These are phyloP conservation scores for Amblyjoppa proteus DNA, from an alignment of 2,888 invertebrate species.

Conservation along the genomic window DNA sequence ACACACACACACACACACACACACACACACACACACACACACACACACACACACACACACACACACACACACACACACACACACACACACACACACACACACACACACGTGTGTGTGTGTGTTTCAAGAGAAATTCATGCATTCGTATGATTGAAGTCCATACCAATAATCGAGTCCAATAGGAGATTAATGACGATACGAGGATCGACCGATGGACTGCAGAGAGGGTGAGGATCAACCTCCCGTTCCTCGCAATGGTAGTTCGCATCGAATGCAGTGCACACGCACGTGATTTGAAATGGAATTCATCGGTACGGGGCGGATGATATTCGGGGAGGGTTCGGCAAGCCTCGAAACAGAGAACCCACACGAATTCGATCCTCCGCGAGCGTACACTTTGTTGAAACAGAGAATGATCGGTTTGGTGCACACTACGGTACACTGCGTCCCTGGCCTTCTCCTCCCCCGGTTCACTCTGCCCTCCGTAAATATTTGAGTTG, in stretches of 20 bases:
- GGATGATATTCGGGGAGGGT: slow-evolving; percentile 28
- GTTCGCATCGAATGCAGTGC: slow-evolving; percentile 25
- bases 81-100: not conserved
- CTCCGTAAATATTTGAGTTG: slow-evolving; percentile 66
- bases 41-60: too few relatives aligned
- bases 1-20: too few relatives aligned
- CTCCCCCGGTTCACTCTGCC: slow-evolving; percentile 1
- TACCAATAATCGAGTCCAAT: slow-evolving; percentile 60
- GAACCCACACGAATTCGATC: slow-evolving; percentile 53
- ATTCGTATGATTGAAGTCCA: slow-evolving; percentile 18
- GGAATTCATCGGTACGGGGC: slow-evolving; percentile 59
- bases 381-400: slow-evolving; percentile 53
- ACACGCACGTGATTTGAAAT: slow-evolving; percentile 59
- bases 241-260: slow-evolving; percentile 12
- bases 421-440: slow-evolving; percentile 28
- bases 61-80: too few relatives aligned
- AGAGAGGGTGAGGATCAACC: slow-evolving; percentile 13
- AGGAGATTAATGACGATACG: slow-evolving; percentile 49
- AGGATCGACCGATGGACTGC: slow-evolving; percentile 18
- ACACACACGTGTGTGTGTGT: not conserved
- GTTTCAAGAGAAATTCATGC: slow-evolving; percentile 24
- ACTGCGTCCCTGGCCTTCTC: not conserved
- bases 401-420: slow-evolving; percentile 61
- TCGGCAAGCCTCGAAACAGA: not conserved
- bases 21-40: too few relatives aligned